Percentiles rank a stretch among this genome's conserved stretches.
Conservation (phyloP, 2,888 invertebrate species). For the Tribolium freemani region DNA sequence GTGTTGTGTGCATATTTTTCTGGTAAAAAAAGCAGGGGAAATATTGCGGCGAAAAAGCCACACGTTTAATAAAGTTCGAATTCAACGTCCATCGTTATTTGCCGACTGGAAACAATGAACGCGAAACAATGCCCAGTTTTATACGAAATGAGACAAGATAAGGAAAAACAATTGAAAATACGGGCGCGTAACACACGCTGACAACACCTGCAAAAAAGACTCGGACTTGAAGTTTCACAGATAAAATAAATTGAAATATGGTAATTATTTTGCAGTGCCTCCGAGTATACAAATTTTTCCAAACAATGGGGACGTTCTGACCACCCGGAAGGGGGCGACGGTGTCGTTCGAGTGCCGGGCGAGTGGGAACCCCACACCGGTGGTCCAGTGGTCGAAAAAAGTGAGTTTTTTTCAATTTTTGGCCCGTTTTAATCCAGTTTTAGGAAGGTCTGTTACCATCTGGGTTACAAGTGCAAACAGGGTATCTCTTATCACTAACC, state of each 20-base stretch:
- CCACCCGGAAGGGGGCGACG: slow-evolving; percentile 66
- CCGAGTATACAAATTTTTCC: slow-evolving; percentile 67
- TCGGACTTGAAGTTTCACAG: neutral
- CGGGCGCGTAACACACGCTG: neutral
- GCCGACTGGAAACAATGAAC: slow-evolving; percentile 16
- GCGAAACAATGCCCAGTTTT: slow-evolving; percentile 22
- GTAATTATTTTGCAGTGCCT: slow-evolving; percentile 60
- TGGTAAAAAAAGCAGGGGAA: neutral
- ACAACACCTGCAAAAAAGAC: neutral
- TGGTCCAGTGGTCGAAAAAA: slow-evolving; percentile 69
- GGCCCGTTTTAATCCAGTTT: slow-evolving; percentile 35
- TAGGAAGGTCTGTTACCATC: slow-evolving; percentile 66
- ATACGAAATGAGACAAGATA: neutral
- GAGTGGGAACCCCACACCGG: slow-evolving; percentile 68
- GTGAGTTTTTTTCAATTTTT: slow-evolving; percentile 52
- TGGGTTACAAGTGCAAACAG: slow-evolving; percentile 66
- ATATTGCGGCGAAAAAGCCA: neutral
- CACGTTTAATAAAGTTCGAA: slow-evolving; percentile 33
- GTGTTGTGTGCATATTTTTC: neutral
- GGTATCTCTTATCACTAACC: slow-evolving; percentile 65
- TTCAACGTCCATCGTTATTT: slow-evolving; percentile 24
- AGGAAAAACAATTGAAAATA: slow-evolving; percentile 14
- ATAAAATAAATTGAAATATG: neutral
- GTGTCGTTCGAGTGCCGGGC: slow-evolving; percentile 69
- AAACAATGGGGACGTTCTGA: slow-evolving; percentile 64